Percentiles rank a stretch among this genome's conserved stretches.
Evolutionary conservation across 2,888 invertebrate genomes (phyloP).

Genomic region (Drosophila nr. medialis): DNA sequence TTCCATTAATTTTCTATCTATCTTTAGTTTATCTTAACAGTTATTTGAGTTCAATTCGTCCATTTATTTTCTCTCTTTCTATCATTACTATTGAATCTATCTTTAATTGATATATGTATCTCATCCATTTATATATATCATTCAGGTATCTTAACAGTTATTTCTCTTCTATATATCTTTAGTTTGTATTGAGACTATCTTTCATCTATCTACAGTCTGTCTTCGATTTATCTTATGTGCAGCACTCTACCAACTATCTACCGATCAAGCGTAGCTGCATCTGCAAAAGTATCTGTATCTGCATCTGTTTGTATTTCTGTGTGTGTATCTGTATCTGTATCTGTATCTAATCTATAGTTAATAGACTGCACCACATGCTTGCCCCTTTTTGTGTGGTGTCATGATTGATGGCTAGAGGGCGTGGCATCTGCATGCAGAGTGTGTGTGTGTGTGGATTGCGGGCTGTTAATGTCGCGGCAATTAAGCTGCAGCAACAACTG

Average conservation of each 20-base stretch:
- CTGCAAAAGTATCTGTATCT: not conserved
- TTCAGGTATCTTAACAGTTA: not conserved
- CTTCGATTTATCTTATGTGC: not conserved
- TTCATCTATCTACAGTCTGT: not conserved
- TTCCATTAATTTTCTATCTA: not conserved
- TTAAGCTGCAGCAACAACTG: conserved; percentile 49
- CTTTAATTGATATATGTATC: not conserved
- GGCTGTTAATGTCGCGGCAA: conserved; percentile 55
- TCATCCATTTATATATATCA: not conserved
- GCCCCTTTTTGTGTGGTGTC: conserved; percentile 14
- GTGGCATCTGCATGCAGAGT: conserved; percentile 19
- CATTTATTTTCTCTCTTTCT: not conserved
- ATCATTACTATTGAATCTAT: not conserved
- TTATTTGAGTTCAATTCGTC: not conserved
- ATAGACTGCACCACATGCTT: conserved; percentile 17
- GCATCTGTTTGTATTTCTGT: conserved; percentile 16
- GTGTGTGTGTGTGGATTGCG: conserved; percentile 15
- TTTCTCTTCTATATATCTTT: not conserved
- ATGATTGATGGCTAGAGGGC: conserved; percentile 31
- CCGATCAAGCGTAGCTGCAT: not conserved
- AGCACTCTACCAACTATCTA: not conserved
- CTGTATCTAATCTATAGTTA: conserved; percentile 33
- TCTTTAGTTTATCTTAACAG: not conserved
- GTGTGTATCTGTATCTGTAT: not conserved
- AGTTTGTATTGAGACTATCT: not conserved